These are phyloP conservation scores for Microplitis manilae DNA, from an alignment of 2,888 invertebrate genomes.

Conservation along the genomic window DNA sequence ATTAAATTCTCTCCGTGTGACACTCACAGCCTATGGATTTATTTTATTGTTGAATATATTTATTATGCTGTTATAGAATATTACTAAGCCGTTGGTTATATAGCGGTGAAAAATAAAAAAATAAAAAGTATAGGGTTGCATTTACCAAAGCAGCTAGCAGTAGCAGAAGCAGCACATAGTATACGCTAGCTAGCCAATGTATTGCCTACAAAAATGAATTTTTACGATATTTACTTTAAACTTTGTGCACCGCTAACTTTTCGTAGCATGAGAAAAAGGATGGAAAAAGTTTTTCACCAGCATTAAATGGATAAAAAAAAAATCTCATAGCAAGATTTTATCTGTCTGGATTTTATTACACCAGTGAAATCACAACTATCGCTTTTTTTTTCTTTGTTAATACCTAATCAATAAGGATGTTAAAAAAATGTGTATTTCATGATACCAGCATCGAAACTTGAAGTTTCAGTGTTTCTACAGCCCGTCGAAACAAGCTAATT, in stretches of 20 bases:
- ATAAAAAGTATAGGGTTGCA: not conserved
- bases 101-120: not conserved
- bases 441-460: too few species aligned
- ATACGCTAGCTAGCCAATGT: conserved; percentile 30
- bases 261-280: conserved; percentile 24
- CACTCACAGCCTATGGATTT: not conserved
- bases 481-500: too few species aligned
- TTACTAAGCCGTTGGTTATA: not conserved
- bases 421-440: too few species aligned
- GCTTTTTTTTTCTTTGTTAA: not conserved
- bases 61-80: not conserved
- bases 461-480: too few species aligned
- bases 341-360: not conserved
- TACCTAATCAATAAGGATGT: not conserved
- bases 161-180: not conserved
- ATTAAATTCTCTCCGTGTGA: not conserved
- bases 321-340: conserved; percentile 11
- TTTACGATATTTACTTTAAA: conserved; percentile 57
- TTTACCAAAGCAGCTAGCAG: not conserved
- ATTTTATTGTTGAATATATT: not conserved
- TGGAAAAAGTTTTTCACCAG: conserved; percentile 21
- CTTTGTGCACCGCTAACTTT: conserved; percentile 50
- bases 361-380: not conserved
- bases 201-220: conserved; percentile 52
- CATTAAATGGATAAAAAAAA: conserved; percentile 3